Base-by-base conservation (phyloP, 2,797 vertebrate species). In the Ciconia nigra region DNA sequence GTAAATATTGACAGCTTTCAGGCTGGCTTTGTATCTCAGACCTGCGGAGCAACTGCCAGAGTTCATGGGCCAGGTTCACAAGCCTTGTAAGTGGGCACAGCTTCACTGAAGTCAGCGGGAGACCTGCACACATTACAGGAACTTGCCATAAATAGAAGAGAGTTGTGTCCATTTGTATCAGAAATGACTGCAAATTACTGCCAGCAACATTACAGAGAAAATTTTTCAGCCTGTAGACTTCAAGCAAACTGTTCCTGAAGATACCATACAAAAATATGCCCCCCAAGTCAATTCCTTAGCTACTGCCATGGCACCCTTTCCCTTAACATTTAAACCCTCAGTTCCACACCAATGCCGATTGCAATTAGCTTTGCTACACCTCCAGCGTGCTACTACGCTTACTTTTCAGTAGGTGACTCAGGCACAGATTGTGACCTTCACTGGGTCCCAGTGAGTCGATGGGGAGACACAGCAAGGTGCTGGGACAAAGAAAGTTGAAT, bases 61-160 rank as follows among this genome's bases (percentile, higher is more conserved):
- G 67, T 63, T 85, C 90, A 79, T 0, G 0, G 71, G 42, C 65
- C 84, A 92, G 89, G 79, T 74, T 96, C 89, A 91, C 42, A 33
- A 91, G 59, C 79, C 82, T n/a, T 10, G 31, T 55, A 54, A 94
- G 35, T 51, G 84, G 90, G 87, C 93, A 92, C 42, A 69, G 79
- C 72, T 93, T 92, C 90, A 81, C 69, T 26, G 61, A 46, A 92
- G 71, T 46, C 95, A 92, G 92, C 33, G 63, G 94, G 90, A 96
- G 33, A 78, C 58, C 62, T 46, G 81, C 81, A 85, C 84, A 57
- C 39, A 61, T 86, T 81, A 49, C 72, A 93, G 84, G 29, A 81
- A 61, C 46, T 72, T 95, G 78, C 93, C 89, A 93, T 35, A 97
- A 94, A 92, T 81, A 93, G 89, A 93, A 81, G 33, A 65, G 81